Conservation (phyloP, 30 jellyfish, hydroid and myxozoan genomes). For the Pseudorhiza aurosa region DNA sequence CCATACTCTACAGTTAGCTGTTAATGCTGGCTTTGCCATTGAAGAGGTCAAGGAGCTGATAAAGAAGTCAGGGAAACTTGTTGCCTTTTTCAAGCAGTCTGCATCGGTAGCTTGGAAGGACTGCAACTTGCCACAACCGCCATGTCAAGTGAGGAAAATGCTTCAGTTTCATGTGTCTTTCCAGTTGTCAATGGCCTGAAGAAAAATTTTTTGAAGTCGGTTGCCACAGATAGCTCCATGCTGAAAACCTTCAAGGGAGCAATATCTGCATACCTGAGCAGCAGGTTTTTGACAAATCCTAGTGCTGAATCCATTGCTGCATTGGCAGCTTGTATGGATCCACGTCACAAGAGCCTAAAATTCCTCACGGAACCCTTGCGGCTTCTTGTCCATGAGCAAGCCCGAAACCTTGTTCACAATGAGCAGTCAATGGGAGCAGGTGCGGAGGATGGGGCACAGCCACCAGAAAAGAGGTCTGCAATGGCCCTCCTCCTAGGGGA, state of each 20-base stretch:
- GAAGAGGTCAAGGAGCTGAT: conserved; percentile 17
- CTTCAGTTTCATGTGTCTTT: conserved; percentile 31
- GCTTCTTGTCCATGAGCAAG: conserved; percentile 31
- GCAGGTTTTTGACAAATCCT: conserved; percentile 10
- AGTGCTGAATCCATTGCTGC: conserved; percentile 22
- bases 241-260: conserved; percentile 19
- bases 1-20: conserved; percentile 59
- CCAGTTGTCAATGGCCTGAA: conserved; percentile 49
- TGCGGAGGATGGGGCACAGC: conserved; percentile 1
- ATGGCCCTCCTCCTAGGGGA: conserved; percentile 51
- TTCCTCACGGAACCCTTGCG: not conserved
- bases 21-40: conserved; percentile 50
- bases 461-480: conserved; percentile 51
- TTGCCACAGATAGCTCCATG: not conserved
- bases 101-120: conserved; percentile 38
- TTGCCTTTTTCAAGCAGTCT: conserved; percentile 10
- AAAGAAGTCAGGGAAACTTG: conserved; percentile 20
- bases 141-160: conserved; percentile 39
- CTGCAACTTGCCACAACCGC: conserved; percentile 51
- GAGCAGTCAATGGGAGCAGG: not conserved
- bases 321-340: conserved; percentile 22
- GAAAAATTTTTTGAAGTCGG: conserved; percentile 13
- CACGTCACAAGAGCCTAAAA: conserved; percentile 39
- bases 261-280: conserved; percentile 7
- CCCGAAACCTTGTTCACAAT: conserved; percentile 2